Conservation (phyloP, 1,140 invertebrate genomes). For the Reticulitermes speratus region DNA sequence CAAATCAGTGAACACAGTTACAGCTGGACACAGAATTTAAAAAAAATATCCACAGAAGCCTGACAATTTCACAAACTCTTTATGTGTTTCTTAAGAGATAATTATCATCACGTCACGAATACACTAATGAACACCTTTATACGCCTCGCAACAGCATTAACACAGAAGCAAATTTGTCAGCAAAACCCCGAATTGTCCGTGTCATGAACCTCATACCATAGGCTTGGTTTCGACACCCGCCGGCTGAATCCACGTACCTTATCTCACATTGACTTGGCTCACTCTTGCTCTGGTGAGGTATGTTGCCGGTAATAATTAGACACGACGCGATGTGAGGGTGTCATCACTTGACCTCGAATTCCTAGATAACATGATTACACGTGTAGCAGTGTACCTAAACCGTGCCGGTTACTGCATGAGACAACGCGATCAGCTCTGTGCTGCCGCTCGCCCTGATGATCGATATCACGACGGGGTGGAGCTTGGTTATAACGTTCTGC, state of each 20-base stretch:
- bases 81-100: no score
- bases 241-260: no score
- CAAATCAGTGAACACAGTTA: no score
- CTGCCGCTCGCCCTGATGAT: not conserved
- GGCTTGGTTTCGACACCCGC: no score
- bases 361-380: not conserved
- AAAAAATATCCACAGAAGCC: no score
- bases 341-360: not conserved
- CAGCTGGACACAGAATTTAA: no score
- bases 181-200: not conserved
- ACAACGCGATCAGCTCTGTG: not conserved
- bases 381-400: not conserved
- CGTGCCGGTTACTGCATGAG: not conserved
- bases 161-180: not conserved
- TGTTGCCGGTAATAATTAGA: no score
- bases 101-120: no score
- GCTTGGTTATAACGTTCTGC: no score
- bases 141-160: not conserved
- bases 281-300: not conserved
- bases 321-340: not conserved
- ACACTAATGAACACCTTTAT: no score
- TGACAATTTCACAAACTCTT: no score
- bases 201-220: no score
- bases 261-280: not conserved
- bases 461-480: not conserved